These are phyloP conservation scores for Bergia sp. DNA, from an alignment of 92 coral and sea anemone species.

Conservation along the genomic window DNA sequence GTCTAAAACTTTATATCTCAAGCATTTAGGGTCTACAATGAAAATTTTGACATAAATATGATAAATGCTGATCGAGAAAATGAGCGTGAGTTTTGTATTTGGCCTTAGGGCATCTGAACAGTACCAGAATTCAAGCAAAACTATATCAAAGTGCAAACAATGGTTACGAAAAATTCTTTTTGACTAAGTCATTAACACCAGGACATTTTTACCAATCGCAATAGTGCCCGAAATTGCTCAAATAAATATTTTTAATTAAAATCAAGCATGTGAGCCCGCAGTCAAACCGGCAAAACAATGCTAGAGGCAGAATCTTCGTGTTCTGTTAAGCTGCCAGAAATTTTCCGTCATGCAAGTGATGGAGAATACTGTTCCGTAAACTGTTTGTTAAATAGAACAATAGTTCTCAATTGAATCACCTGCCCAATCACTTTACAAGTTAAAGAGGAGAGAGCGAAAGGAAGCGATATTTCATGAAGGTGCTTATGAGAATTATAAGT, in stretches of 20 bases:
- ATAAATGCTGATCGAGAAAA: neutral
- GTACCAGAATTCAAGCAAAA: neutral
- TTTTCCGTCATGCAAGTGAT: neutral
- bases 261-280: conserved; percentile 18
- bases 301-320: neutral
- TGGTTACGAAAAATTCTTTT: neutral
- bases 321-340: neutral
- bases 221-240: neutral
- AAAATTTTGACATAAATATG: neutral
- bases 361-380: conserved; percentile 6
- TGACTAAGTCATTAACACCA: conserved; percentile 7
- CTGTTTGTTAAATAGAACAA: neutral
- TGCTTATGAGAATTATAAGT: neutral
- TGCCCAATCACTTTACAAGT: neutral
- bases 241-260: conserved; percentile 21
- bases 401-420: neutral
- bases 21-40: neutral
- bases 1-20: neutral
- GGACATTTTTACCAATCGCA: neutral
- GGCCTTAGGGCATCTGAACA: neutral
- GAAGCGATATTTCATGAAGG: neutral
- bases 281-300: conserved; percentile 2
- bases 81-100: neutral
- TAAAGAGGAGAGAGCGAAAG: neutral
- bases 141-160: neutral